These are phyloP conservation scores for Phalacrocorax carbo DNA, from an alignment of 2,113 vertebrate genomes.

Conservation along the genomic window DNA sequence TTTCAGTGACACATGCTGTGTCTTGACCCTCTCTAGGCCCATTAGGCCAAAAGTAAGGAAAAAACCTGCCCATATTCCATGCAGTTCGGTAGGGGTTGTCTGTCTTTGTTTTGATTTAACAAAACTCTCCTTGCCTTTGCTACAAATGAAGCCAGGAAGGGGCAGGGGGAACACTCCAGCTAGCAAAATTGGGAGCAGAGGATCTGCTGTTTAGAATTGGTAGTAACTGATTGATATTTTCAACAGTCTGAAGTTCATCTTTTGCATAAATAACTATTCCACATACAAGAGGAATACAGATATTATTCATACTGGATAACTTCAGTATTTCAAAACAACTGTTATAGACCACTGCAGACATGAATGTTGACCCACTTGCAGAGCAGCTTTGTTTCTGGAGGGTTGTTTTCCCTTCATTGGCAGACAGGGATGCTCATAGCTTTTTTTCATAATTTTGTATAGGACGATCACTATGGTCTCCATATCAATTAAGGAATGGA, in stretches of 20 bases:
- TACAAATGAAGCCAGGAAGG: neutral
- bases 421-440: neutral
- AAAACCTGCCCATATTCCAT: neutral
- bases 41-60: neutral
- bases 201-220: neutral
- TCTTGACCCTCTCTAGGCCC: neutral
- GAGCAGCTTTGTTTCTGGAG: neutral
- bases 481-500: neutral
- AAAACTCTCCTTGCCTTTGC: neutral
- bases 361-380: neutral
- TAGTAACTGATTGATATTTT: neutral
- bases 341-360: neutral
- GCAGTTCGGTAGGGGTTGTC: neutral
- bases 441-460: neutral
- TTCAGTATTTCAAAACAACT: neutral
- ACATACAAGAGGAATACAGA: neutral
- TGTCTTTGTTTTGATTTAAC: neutral
- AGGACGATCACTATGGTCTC: neutral
- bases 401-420: neutral
- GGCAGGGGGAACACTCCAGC: neutral
- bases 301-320: neutral
- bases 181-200: neutral
- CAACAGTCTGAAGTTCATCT: neutral
- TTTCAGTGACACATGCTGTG: neutral
- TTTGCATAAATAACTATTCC: neutral